Evolutionary conservation across 1,140 invertebrate genomes (phyloP), one percentile per base, ranked within the genome.

Genomic region (Drosophila cardini): DNA sequence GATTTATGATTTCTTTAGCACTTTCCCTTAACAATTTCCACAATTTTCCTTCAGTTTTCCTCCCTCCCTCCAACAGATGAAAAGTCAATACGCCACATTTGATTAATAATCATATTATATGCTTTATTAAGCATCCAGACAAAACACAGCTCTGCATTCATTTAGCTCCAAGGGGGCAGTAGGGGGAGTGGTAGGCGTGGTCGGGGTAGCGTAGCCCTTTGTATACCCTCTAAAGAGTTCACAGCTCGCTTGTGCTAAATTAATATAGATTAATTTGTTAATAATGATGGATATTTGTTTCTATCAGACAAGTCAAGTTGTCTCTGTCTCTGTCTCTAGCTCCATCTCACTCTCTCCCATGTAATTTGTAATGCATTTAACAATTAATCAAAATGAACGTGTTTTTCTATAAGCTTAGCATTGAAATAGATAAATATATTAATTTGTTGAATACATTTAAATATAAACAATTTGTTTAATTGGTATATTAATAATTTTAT

Each of bases 61-160:
- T 10, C 32, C 16, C 38, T 9, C 21, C 18, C 15, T 42, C 16
- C 38, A 60, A 48, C 85, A 84, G 72, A 70, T 80, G 77, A 80
- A 84, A 87, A 89, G 84, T 89, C 80, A 90, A 87, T 90, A 81
- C 64, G 60, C 67, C 77, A 76, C 69, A 70, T 72, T 89, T 87
- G 84, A 87, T 87, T 87, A 90, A 87, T 87, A 80, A 78, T 72
- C 85, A 87, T 89, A 87, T 87, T 89, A 87, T 87, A 84, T 89
- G 84, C 77, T 90, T 90, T 90, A 87, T 90, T 87, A 87, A 72
- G 67, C 81, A 84, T 43, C 65, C 50, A 82, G 50, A 62, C 26
- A 60, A 61, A 40, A 58, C 60, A 56, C 16, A 46, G 26, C 46
- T 30, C n/a, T 2, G 18, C n/a, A 40, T 40, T n/a, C 11, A 10